Evolutionary conservation across 1,140 invertebrate species (phyloP).

Genomic region (Aphaenogaster rudis): DNA sequence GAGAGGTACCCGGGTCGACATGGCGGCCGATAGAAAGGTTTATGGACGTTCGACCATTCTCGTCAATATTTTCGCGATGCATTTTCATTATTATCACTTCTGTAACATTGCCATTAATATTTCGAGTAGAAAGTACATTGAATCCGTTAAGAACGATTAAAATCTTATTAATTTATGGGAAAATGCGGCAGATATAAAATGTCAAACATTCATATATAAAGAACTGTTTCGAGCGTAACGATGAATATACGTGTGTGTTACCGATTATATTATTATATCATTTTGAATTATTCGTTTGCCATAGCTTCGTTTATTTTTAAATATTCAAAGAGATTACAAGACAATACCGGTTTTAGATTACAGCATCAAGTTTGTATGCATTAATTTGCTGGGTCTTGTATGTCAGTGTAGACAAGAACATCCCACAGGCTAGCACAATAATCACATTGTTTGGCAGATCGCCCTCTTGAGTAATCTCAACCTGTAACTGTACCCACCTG

Average conservation of each 20-base stretch:
- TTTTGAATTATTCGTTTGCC: not conserved
- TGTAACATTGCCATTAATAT: not conserved
- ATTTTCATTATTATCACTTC: conserved; percentile 17
- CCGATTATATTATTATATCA: conserved; percentile 4
- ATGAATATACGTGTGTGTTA: not conserved
- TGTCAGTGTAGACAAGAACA: not conserved
- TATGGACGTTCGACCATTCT: conserved; percentile 20
- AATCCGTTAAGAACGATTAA: not conserved
- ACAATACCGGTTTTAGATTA: not conserved
- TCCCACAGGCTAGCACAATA: conserved; percentile 20
- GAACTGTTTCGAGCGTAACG: not conserved
- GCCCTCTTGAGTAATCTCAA: conserved; percentile 37
- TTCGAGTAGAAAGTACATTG: not conserved
- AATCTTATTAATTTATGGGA: not conserved
- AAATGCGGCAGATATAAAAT: not conserved
- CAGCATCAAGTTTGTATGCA: not conserved
- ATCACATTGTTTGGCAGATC: conserved; percentile 59
- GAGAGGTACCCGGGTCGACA: conserved; percentile 56
- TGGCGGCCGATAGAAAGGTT: conserved; percentile 63
- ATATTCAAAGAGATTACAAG: not conserved
- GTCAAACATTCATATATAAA: not conserved
- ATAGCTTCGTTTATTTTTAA: not conserved
- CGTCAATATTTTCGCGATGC: conserved; percentile 27
- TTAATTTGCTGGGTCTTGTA: conserved; percentile 16
- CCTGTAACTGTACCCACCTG: conserved; percentile 58